Percentiles rank a stretch among this genome's conserved stretches.
Conservation (phyloP, 2,113 vertebrate genomes). For the Indri indri region DNA sequence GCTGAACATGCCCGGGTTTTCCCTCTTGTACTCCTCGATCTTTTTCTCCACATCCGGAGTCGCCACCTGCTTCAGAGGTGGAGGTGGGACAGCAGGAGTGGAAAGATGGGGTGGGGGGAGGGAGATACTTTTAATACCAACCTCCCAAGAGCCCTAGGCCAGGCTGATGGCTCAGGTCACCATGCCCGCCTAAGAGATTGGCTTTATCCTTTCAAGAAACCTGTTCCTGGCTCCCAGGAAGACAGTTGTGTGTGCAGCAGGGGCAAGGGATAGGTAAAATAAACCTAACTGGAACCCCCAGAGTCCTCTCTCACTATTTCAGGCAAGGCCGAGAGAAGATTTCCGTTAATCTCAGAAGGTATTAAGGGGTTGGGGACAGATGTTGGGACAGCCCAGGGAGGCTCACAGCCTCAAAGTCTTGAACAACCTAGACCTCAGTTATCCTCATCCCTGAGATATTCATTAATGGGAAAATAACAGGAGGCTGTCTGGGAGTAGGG, state of each 20-base stretch:
- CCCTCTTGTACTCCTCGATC: constrained; percentile 98
- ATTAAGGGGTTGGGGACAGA: neutral
- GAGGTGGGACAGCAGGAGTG: constrained; percentile 71
- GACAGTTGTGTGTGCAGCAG: neutral
- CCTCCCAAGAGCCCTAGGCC: constrained; percentile 91
- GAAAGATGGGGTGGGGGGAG: neutral
- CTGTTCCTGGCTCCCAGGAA: neutral
- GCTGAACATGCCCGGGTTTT: constrained; percentile 99
- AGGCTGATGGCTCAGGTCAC: neutral
- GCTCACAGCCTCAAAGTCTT: neutral
- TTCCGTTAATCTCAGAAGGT: neutral
- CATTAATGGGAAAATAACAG: neutral
- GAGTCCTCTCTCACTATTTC: neutral
- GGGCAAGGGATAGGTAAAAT: neutral
- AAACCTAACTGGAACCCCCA: neutral
- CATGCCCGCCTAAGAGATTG: neutral
- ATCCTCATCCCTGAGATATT: neutral
- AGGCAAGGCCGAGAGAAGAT: neutral
- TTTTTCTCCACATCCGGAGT: constrained; percentile 99
- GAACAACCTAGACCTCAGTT: neutral
- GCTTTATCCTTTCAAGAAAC: neutral
- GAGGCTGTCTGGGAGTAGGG: neutral
- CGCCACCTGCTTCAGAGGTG: constrained; percentile 96
- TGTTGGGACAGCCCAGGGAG: neutral
- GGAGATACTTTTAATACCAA: constrained; percentile 83